Percentiles rank a stretch among this genome's conserved stretches.
Conservation (phyloP, 1,140 invertebrate genomes). For the Melipona quadrifasciata region DNA sequence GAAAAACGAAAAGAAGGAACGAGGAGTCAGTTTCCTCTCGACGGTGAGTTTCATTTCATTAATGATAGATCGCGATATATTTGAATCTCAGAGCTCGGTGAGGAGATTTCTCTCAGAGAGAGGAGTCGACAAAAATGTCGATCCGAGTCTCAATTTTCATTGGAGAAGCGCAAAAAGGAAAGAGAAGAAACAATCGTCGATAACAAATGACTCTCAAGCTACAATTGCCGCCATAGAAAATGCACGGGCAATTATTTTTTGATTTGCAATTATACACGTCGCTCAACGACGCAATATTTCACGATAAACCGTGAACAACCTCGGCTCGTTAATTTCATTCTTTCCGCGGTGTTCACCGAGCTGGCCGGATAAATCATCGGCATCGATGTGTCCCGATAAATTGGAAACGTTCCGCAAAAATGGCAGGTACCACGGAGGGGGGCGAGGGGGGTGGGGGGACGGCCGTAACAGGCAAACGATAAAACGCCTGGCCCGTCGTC, state of each 20-base stretch:
- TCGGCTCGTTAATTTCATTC: slow-evolving; percentile 14
- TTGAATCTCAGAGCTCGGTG: too few species aligned
- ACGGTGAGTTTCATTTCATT: too few species aligned
- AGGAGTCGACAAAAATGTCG: too few species aligned
- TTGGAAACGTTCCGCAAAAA: slow-evolving; percentile 12
- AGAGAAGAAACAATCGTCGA: too few species aligned
- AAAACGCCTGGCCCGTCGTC: slow-evolving; percentile 6
- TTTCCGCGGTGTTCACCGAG: not conserved
- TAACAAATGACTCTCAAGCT: not conserved
- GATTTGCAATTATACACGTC: not conserved
- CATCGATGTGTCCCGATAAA: slow-evolving; percentile 11
- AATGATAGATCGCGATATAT: too few species aligned
- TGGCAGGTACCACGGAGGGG: too few species aligned
- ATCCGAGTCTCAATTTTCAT: too few species aligned
- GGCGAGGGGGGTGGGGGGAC: not conserved
- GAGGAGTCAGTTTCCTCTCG: too few species aligned
- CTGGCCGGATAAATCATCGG: not conserved
- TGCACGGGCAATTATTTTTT: not conserved
- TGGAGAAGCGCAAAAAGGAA: too few species aligned
- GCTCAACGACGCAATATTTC: not conserved
- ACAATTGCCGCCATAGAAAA: not conserved
- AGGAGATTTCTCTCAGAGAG: too few species aligned
- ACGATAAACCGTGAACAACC: not conserved
- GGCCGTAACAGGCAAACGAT: slow-evolving; percentile 13
- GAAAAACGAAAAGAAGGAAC: too few species aligned